Conservation (phyloP, 2,797 vertebrate genomes). For the Etheostoma nigrum region DNA sequence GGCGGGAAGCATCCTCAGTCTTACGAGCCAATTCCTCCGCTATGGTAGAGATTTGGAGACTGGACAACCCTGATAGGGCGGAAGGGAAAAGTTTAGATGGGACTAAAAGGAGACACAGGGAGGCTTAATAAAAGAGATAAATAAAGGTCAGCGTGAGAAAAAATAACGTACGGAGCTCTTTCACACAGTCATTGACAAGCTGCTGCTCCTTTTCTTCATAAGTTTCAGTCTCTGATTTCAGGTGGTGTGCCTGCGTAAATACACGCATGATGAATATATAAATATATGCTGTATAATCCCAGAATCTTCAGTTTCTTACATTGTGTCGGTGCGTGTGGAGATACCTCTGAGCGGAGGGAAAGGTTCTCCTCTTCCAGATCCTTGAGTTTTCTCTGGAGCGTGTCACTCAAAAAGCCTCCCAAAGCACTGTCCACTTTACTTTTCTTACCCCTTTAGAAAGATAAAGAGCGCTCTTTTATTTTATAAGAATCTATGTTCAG, state of each 20-base stretch:
- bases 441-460: slow-evolving; percentile 70
- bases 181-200: slow-evolving; percentile 98
- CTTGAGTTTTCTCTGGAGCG: slow-evolving; percentile 94
- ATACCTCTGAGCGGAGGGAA: slow-evolving; percentile 95
- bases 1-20: slow-evolving; percentile 96
- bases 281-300: neutral
- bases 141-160: neutral
- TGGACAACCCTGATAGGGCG: slow-evolving; percentile 88
- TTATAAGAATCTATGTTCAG: too few relatives aligned
- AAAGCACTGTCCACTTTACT: slow-evolving; percentile 86
- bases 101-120: neutral
- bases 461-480: neutral
- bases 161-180: slow-evolving; percentile 92
- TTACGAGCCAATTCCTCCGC: slow-evolving; percentile 96
- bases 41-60: slow-evolving; percentile 93
- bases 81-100: neutral
- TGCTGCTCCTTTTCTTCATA: slow-evolving; percentile 98
- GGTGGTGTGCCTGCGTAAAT: slow-evolving; percentile 88
- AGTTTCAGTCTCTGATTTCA: slow-evolving; percentile 95
- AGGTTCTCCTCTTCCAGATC: slow-evolving; percentile 97
- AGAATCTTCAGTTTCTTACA: neutral
- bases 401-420: slow-evolving; percentile 90
- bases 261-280: neutral
- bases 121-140: neutral
- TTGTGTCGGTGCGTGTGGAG: neutral